Percentiles rank a stretch among this genome's conserved stretches.
Evolutionary conservation across 2,797 vertebrate species (phyloP).

Genomic region (Schizothorax lantsangensis): DNA sequence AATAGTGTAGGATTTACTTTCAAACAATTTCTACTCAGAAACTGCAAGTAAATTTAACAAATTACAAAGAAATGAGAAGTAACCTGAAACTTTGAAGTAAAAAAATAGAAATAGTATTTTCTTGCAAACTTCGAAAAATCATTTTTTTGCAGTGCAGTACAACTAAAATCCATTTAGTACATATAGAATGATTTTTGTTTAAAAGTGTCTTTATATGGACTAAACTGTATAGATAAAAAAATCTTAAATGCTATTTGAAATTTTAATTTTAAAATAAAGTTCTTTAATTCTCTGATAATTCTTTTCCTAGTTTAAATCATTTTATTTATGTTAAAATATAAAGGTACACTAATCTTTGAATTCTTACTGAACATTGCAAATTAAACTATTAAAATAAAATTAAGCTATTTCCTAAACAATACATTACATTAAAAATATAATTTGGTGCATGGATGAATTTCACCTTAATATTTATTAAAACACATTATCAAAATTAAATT

Average conservation of each 20-base stretch:
- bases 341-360: background rate
- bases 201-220: background rate
- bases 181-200: background rate
- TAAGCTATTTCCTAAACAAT: background rate
- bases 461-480: background rate
- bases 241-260: background rate
- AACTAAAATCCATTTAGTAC: background rate
- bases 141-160: background rate
- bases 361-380: background rate
- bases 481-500: background rate
- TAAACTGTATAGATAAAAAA: background rate
- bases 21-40: background rate
- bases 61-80: background rate
- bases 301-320: background rate
- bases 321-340: background rate
- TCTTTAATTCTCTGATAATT: background rate
- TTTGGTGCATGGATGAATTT: background rate
- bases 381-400: background rate
- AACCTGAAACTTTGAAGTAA: background rate
- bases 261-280: background rate
- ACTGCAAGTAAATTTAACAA: background rate
- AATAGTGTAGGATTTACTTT: background rate
- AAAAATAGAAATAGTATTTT: background rate
- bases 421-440: background rate
- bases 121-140: background rate